Evolutionary conservation across 2,797 vertebrate genomes (phyloP).

Genomic region (Oceanodroma leucorhoa): DNA sequence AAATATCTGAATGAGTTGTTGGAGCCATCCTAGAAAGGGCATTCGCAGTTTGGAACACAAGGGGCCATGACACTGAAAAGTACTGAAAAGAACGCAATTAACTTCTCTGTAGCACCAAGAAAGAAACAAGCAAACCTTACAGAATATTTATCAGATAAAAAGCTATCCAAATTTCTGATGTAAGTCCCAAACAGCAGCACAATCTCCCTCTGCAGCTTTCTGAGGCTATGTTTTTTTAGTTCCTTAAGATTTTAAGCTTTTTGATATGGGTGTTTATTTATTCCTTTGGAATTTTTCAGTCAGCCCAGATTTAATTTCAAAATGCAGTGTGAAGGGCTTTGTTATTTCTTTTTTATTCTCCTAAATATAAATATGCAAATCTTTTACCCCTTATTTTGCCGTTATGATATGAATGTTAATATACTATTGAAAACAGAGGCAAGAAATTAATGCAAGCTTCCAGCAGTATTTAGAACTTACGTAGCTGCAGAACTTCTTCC

Average conservation of each 20-base stretch:
- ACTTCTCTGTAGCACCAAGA: not conserved
- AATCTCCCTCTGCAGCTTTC: not conserved
- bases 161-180: not conserved
- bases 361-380: not conserved
- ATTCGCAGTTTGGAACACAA: not conserved
- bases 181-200: not conserved
- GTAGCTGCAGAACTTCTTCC: fast-evolving
- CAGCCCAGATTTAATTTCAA: not conserved
- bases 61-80: not conserved
- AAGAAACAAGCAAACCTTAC: not conserved
- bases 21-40: not conserved
- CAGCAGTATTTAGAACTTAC: not conserved
- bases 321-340: not conserved
- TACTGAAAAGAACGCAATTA: not conserved
- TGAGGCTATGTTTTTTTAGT: not conserved
- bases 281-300: not conserved
- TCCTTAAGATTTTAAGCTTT: not conserved
- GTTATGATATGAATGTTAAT: not conserved
- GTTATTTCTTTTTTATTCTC: not conserved
- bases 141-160: not conserved
- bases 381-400: not conserved
- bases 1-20: not conserved
- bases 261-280: not conserved
- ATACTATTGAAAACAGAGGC: not conserved
- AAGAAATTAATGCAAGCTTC: not conserved